Conservation (phyloP, 2,113 vertebrate genomes). For the Ia io region DNA sequence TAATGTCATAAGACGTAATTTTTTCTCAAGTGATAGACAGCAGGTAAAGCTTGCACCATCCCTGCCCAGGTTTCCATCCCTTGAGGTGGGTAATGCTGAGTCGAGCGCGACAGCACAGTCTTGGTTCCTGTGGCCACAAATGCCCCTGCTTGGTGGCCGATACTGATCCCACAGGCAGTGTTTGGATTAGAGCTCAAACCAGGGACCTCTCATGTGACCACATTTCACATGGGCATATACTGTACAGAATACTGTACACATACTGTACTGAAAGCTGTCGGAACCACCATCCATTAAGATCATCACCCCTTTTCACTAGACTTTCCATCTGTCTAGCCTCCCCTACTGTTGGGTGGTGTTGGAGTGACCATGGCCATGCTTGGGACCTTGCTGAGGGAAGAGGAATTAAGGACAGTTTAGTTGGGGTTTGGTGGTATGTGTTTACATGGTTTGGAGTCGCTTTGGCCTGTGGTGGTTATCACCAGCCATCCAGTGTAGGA, state of each 20-base stretch:
- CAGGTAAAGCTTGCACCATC: background rate
- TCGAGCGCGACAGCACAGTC: background rate
- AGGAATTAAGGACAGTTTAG: background rate
- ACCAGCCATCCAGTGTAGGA: background rate
- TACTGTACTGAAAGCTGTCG: rapidly evolving
- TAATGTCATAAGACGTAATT: background rate
- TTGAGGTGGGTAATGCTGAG: background rate
- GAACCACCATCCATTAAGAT: rapidly evolving
- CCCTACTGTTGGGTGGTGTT: background rate
- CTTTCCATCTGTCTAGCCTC: background rate
- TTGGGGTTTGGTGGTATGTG: background rate
- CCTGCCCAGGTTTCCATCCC: background rate
- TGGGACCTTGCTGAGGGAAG: background rate
- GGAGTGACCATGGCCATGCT: background rate
- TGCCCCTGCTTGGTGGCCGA: background rate
- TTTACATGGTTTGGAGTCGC: background rate
- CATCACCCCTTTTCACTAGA: background rate
- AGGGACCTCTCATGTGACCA: background rate
- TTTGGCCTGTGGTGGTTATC: background rate
- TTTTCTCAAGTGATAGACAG: background rate
- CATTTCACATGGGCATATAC: rapidly evolving
- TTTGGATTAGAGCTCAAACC: background rate
- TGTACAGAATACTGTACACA: background rate
- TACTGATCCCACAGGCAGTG: background rate
- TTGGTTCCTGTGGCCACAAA: background rate